Evolutionary conservation across 1,140 invertebrate genomes (phyloP), one percentile per base, ranked within the genome.

Genomic region (Zeugodacus cucurbitae): DNA sequence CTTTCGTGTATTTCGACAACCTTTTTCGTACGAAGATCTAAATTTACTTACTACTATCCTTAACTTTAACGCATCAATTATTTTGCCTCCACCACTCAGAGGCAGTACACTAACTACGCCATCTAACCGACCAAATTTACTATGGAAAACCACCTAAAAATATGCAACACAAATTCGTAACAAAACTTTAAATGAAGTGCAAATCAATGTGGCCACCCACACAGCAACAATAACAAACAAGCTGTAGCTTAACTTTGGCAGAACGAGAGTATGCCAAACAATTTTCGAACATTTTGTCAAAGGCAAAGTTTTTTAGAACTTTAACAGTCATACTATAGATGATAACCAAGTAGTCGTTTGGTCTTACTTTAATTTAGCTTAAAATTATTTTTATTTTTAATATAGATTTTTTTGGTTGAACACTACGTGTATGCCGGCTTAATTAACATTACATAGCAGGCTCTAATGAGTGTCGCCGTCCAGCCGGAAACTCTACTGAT

Each of bases 161-260:
- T 82, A 82, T 82, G 74, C 74, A 82, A 82, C 26, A 82, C 34
- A 8, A 82, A 44, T 82, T 82, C 74, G 41, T 82, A 82, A 82
- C 22, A 82, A 82, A 82, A 82, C 74, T 82, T 82, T 82, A 82
- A 82, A 82, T 82, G 74, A 82, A 82, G 41, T 48, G 74, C 74
- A 82, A 82, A 82, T 82, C 74, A 82, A 82, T 82, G 74, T 34
- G 74, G 74, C 41, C 41, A 48, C 44, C 74, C 74, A 82, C 20
- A 1, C 11, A 82, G 17, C 41, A 70, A n/a, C n/a, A n/a, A n/a
- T n/a, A n/a, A n/a, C n/a, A n/a, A n/a, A 29, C 41, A 70, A 48
- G 48, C 29, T 82, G 29, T 82, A 82, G n/a, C 74, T 82, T 48
- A 44, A 41, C n/a, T 26, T 10, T 82, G 74, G 22, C n/a, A 29